A percentile compares a stretch with the other conserved stretches of the same genome.
Conservation (phyloP, 2,888 invertebrate genomes). For the Hydriomena furcata region DNA sequence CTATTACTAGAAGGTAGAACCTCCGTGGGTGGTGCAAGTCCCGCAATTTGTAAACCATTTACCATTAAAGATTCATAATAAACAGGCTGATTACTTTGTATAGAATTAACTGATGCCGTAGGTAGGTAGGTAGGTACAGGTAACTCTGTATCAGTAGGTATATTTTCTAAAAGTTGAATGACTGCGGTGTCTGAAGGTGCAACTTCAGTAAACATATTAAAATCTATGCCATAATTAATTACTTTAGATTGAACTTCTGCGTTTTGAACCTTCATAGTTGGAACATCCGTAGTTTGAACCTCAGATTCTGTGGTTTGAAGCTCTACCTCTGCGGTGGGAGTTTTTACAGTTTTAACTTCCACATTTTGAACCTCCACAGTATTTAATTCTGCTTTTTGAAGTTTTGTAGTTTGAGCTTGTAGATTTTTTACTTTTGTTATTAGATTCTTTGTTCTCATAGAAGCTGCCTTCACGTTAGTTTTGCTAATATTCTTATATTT, state of each 20-base stretch:
- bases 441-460: background rate
- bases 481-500: background rate
- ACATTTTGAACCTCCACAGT: conserved; percentile 1
- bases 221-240: background rate
- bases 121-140: background rate
- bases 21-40: background rate
- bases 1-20: background rate
- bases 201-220: conserved; percentile 5
- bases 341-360: background rate
- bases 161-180: no score
- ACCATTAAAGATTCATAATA: conserved; percentile 6
- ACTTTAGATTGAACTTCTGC: background rate
- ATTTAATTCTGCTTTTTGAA: background rate
- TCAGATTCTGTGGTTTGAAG: background rate
- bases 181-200: background rate
- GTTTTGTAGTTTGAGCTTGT: no score
- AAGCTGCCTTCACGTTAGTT: background rate
- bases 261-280: background rate
- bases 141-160: no score
- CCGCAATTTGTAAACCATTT: background rate
- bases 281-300: background rate
- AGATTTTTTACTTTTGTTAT: no score
- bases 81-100: conserved; percentile 1
- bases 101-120: background rate
- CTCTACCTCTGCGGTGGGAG: no score